A percentile compares a stretch with the other conserved stretches of the same genome.
Conservation (phyloP, 2,888 invertebrate species). For the Atethmia centrago region DNA sequence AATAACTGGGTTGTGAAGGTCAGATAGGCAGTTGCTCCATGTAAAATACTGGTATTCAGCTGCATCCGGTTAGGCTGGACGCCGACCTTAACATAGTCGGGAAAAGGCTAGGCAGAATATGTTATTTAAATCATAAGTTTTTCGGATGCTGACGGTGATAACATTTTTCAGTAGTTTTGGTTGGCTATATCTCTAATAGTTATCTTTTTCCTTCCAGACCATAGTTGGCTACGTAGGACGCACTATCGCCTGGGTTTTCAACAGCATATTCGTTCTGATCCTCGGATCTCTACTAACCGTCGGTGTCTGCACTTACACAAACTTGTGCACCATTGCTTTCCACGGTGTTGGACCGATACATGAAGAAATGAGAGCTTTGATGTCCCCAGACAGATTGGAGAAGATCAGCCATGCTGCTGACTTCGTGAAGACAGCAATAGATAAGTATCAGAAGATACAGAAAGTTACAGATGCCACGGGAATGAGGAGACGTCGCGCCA, state of each 20-base stretch:
- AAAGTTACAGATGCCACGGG: constrained; percentile 72
- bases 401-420: constrained; percentile 90
- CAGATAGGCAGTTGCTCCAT: too few species aligned
- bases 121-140: not conserved
- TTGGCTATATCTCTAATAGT: not conserved
- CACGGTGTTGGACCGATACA: constrained; percentile 91
- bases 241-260: constrained; percentile 82
- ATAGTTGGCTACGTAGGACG: constrained; percentile 81
- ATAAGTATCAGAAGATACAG: constrained; percentile 90
- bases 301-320: constrained; percentile 91
- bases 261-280: constrained; percentile 86
- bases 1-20: too few species aligned
- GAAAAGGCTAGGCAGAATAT: too few species aligned
- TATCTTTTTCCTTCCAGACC: constrained; percentile 76
- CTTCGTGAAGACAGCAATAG: constrained; percentile 91
- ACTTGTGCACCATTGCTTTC: constrained; percentile 91
- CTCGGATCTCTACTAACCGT: constrained; percentile 86
- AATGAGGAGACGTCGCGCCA: constrained; percentile 75
- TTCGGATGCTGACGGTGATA: not conserved
- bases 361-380: constrained; percentile 89
- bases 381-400: constrained; percentile 91
- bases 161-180: not conserved
- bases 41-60: too few species aligned
- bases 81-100: too few species aligned
- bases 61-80: too few species aligned